Base-by-base conservation (phyloP, 2,888 invertebrate genomes). In the Koerneria pararmatus region DNA sequence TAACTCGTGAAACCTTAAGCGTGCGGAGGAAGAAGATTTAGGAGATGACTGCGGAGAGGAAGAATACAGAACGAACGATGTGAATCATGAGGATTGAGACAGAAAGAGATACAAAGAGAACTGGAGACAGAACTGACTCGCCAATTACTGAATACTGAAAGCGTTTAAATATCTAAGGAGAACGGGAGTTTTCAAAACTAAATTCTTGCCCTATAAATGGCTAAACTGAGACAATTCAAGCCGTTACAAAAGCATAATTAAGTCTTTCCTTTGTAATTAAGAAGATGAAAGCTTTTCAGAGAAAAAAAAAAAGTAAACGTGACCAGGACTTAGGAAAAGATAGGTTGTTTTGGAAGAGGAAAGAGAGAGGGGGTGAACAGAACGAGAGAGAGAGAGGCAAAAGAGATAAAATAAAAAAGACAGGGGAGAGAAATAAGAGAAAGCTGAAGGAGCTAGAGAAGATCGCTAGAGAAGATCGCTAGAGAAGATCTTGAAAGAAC, bases 331-430 rank as follows among this genome's bases (percentile, higher is more conserved):
- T 8, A 0, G 1, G 27, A 58, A 58, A 41, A 37, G n/a, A 29
- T 32, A 46, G 35, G 2, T 22, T n/a, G 1, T 8, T 5, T 15
- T 22, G 8, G 4, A 4, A 4, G 34, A 57, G 34, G n/a, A 29
- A 29, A 35, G 58, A 58, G 37, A 41, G 58, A 58, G 41, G 34
- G 58, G 32, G 37, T 34, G 22, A 46, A 41, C 29, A 29, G 56
- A 15, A 24, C 6, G 31, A 3, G 3, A n/a, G 3, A 2, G 56
- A 41, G 41, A 46, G 37, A 27, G 58, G 46, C 29, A 46, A 37
- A 37, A 15, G 27, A 27, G 58, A n/a, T 2, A 15, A 46, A 58
- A 19, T 37, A 29, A 58, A 58, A 41, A 29, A 35, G 37, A 32
- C 24, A 19, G 58, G 41, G 6, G 24, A 57, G 24, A 41, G 41